phyloP scores from a whole-genome alignment of 2,888 invertebrate species.

The Portevinia maculata region DNA sequence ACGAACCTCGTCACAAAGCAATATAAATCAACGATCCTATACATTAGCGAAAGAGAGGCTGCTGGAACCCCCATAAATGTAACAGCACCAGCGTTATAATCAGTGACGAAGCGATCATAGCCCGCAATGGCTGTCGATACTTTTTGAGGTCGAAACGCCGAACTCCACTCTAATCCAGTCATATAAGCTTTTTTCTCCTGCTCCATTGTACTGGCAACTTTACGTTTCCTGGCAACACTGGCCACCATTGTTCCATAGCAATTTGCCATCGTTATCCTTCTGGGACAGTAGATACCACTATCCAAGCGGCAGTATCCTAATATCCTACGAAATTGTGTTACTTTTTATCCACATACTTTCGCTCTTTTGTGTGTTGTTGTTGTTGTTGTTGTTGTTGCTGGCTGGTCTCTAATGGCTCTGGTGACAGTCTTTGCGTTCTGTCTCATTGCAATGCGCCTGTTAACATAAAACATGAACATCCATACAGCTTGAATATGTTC shows the following conservation, averaged over 20 bases:
- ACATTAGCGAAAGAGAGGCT: no score
- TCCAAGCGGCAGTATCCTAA: constrained; percentile 24
- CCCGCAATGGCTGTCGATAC: no score
- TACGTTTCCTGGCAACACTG: constrained; percentile 52
- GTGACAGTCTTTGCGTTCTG: constrained; percentile 25
- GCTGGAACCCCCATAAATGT: no score
- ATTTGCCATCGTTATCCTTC: constrained; percentile 32
- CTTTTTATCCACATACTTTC: constrained; percentile 41
- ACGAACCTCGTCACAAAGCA: no score
- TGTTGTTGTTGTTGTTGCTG: neutral
- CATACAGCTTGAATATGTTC: neutral
- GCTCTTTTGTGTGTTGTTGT: constrained; percentile 2
- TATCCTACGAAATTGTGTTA: constrained; percentile 45
- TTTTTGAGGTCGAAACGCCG: no score
- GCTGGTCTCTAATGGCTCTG: constrained; percentile 26
- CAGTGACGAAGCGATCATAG: no score
- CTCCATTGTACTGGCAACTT: no score
- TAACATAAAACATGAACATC: constrained; percentile 39
- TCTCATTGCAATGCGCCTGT: constrained; percentile 38
- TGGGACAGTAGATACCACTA: constrained; percentile 28
- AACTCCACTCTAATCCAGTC: no score
- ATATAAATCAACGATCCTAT: no score
- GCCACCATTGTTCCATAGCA: neutral
- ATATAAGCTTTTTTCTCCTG: no score
- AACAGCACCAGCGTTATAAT: no score